Conservation (phyloP, 2,113 vertebrate species). For the Petromus typicus region DNA sequence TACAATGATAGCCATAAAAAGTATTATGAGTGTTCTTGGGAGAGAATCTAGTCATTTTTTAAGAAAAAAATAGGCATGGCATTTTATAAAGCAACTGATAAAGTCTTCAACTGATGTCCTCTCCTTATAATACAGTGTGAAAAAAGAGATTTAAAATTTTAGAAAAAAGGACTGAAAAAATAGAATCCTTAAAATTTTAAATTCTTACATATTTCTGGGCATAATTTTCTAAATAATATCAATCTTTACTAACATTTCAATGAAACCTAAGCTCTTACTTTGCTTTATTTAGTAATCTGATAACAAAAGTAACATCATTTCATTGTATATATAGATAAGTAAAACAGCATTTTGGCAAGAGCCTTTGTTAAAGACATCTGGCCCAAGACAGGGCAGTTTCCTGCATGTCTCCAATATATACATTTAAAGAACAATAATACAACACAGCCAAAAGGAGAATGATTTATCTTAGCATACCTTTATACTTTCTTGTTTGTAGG, state of each 20-base stretch:
- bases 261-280: conserved; percentile 20
- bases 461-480: conserved; percentile 88
- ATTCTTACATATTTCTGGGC: conserved; percentile 4
- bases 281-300: conserved; percentile 38
- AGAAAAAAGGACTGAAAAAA: conserved; percentile 10
- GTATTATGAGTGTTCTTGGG: background rate
- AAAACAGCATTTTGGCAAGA: background rate
- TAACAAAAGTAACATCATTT: conserved; percentile 50
- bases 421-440: background rate
- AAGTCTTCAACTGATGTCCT: background rate
- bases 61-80: background rate
- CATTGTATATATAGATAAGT: background rate
- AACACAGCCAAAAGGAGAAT: background rate
- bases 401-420: background rate
- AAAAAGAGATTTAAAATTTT: background rate
- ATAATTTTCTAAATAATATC: conserved; percentile 9
- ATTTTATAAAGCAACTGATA: conserved; percentile 39
- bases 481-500: conserved; percentile 89
- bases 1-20: background rate
- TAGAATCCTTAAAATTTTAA: conserved; percentile 33
- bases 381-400: background rate
- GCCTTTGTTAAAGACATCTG: conserved; percentile 36
- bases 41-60: conserved; percentile 7
- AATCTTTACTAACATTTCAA: conserved; percentile 26
- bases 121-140: conserved; percentile 28